Conservation (phyloP, 2,113 vertebrate genomes). For the Calidris pugnax region DNA sequence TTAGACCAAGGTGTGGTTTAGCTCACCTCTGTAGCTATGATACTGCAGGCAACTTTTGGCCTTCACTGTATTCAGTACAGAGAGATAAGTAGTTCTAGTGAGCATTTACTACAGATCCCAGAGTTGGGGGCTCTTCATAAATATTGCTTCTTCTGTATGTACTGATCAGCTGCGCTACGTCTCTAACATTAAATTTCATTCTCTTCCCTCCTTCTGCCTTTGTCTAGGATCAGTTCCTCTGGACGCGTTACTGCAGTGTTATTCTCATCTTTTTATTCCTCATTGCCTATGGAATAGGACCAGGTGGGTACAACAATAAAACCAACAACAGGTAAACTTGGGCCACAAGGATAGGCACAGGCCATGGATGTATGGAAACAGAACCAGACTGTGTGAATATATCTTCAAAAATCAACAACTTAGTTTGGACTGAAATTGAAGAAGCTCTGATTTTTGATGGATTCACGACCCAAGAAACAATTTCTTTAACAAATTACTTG, state of each 20-base stretch:
- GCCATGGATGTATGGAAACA: not conserved
- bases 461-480: not conserved
- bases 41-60: not conserved
- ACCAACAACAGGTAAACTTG: not conserved
- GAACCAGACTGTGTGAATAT: not conserved
- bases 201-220: not conserved
- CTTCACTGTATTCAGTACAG: not conserved
- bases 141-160: not conserved
- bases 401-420: not conserved
- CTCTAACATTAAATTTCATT: not conserved
- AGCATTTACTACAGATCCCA: not conserved
- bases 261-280: slow-evolving; percentile 80
- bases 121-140: not conserved
- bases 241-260: slow-evolving; percentile 83
- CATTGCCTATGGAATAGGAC: slow-evolving; percentile 76
- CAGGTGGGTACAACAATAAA: slow-evolving; percentile 60
- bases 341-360: not conserved
- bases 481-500: not conserved
- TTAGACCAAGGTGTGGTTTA: not conserved
- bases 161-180: not conserved
- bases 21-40: not conserved
- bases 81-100: not conserved
- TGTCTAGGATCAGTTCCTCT: slow-evolving; percentile 66
- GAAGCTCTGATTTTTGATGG: not conserved
- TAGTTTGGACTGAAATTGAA: not conserved